A percentile compares a stretch with the other conserved stretches of the same genome.
Evolutionary conservation across 1,140 invertebrate genomes (phyloP).

Genomic region (Rhyacophila brunnea): DNA sequence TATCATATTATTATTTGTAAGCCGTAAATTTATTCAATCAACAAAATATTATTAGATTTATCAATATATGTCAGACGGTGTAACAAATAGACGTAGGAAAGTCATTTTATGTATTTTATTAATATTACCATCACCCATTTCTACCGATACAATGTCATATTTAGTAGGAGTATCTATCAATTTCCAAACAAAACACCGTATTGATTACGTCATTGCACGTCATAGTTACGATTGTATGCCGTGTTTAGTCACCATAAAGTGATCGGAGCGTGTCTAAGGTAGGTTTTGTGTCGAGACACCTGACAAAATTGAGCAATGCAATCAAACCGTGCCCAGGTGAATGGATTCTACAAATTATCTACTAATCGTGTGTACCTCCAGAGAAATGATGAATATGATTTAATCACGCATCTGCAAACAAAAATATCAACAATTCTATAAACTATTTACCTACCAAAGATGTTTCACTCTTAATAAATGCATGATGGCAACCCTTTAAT

Average conservation of each 20-base stretch:
- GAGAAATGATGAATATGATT: constrained; percentile 1
- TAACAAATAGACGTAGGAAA: background rate
- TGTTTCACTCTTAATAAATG: no score
- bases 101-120: background rate
- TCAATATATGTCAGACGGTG: background rate
- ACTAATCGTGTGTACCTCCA: background rate
- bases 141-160: background rate
- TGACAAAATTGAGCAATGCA: constrained; percentile 35
- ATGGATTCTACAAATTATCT: constrained; percentile 26
- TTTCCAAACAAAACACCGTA: background rate
- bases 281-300: constrained; percentile 7
- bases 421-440: no score
- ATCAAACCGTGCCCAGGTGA: constrained; percentile 23
- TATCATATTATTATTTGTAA: no score
- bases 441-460: no score
- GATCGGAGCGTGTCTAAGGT: constrained; percentile 6
- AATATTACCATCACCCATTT: background rate
- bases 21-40: no score
- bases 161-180: constrained; percentile 19
- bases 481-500: no score
- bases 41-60: no score
- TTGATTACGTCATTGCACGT: background rate
- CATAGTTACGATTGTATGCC: background rate
- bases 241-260: constrained; percentile 14
- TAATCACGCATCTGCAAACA: background rate